These are phyloP conservation scores for Gavia stellata DNA, from an alignment of 2,113 vertebrate species.

Conservation along the genomic window DNA sequence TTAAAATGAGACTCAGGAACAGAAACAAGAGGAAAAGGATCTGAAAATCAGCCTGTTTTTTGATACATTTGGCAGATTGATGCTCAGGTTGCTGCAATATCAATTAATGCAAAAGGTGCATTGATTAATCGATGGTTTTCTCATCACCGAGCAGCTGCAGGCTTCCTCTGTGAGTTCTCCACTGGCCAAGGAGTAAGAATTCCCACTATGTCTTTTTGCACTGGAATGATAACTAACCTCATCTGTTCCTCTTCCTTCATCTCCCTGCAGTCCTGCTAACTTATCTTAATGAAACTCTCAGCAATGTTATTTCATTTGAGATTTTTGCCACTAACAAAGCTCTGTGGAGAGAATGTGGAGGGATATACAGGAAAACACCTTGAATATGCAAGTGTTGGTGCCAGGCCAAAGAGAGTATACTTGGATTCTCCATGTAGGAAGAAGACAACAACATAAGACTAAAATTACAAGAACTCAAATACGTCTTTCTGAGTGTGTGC, in stretches of 20 bases:
- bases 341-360: neutral
- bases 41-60: neutral
- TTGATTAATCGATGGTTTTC: neutral
- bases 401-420: neutral
- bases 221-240: neutral
- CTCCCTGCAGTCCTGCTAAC: neutral
- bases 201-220: neutral
- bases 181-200: neutral
- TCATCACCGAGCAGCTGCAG: neutral
- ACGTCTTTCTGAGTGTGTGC: neutral
- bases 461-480: neutral
- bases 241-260: neutral
- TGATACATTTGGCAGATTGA: neutral
- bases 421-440: neutral
- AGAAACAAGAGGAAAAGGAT: neutral
- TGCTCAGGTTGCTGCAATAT: neutral
- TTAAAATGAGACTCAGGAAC: neutral
- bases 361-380: neutral
- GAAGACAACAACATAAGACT: neutral
- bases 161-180: neutral
- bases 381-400: accelerated
- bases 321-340: neutral
- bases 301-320: neutral
- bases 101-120: neutral
- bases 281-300: neutral